phyloP scores from a whole-genome alignment of 1,140 invertebrate species.

The Bombus ignitus region DNA sequence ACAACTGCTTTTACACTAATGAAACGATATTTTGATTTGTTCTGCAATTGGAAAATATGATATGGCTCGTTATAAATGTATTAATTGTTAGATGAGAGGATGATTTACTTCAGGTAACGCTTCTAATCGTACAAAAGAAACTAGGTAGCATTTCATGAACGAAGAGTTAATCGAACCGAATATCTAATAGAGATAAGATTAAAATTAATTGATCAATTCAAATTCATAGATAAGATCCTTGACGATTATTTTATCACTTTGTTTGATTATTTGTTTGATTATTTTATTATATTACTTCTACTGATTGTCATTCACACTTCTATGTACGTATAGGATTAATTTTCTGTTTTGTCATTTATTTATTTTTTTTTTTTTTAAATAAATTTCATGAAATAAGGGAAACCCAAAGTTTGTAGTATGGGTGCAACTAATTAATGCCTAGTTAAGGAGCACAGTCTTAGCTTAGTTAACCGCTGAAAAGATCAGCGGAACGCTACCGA shows the following conservation, averaged over 20 bases:
- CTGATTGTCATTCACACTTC: too few relatives aligned
- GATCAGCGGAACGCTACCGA: slow-evolving; percentile 11
- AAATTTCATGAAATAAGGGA: background rate
- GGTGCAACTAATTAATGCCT: background rate
- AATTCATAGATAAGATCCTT: too few relatives aligned
- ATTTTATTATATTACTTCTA: too few relatives aligned
- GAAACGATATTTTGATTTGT: background rate
- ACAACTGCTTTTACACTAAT: too few relatives aligned
- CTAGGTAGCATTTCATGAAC: background rate
- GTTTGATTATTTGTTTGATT: too few relatives aligned
- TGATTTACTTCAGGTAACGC: too few relatives aligned
- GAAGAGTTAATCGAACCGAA: background rate
- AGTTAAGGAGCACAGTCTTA: background rate
- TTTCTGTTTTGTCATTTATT: background rate
- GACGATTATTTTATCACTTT: too few relatives aligned
- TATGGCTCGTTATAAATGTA: background rate
- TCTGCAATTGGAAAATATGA: background rate
- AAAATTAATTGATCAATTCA: background rate
- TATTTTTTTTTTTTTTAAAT: background rate
- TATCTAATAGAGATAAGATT: background rate
- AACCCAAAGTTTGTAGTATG: background rate
- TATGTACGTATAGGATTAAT: background rate
- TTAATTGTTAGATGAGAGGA: background rate
- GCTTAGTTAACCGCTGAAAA: slow-evolving; percentile 38
- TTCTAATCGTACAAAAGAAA: too few relatives aligned